Evolutionary conservation across 2,888 invertebrate genomes (phyloP).

Genomic region (Diarsia brunnea): DNA sequence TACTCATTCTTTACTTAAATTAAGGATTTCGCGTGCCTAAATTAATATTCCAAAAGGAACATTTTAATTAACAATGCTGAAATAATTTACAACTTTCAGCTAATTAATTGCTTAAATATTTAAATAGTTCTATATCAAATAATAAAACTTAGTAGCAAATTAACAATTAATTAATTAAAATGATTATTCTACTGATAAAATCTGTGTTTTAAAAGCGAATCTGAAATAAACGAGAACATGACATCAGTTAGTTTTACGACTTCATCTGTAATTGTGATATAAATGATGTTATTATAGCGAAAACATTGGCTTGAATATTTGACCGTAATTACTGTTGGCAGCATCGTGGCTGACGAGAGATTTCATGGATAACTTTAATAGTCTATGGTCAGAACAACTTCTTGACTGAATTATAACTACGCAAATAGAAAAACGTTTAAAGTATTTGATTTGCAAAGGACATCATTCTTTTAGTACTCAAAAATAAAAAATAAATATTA

Average conservation of each 20-base stretch:
- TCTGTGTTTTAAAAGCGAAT: slow-evolving; percentile 2
- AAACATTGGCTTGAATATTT: slow-evolving; percentile 52
- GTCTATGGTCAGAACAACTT: slow-evolving; percentile 3
- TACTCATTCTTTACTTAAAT: slow-evolving; percentile 15
- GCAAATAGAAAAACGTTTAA: neutral
- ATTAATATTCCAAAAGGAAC: slow-evolving; percentile 28
- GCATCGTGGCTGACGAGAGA: slow-evolving; percentile 30
- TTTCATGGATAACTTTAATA: slow-evolving; percentile 32
- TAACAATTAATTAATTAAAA: slow-evolving; percentile 14
- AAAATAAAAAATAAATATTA: too few relatives aligned
- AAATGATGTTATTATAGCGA: slow-evolving; percentile 35
- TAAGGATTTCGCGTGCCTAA: slow-evolving; percentile 8
- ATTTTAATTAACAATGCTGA: slow-evolving; percentile 12
- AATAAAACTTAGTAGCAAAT: slow-evolving; percentile 23
- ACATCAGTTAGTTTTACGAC: slow-evolving; percentile 24
- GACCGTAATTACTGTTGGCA: slow-evolving; percentile 53
- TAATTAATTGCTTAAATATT: slow-evolving; percentile 34
- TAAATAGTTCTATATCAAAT: slow-evolving; percentile 21
- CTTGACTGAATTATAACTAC: slow-evolving; percentile 4
- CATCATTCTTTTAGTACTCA: neutral
- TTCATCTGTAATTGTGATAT: slow-evolving; percentile 4
- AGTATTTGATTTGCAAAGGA: neutral
- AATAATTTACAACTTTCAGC: slow-evolving; percentile 30
- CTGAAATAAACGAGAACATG: slow-evolving; percentile 5
- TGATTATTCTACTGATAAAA: slow-evolving; percentile 11